Evolutionary conservation across 2,888 invertebrate species (phyloP).

Genomic region (Unio delphinus): DNA sequence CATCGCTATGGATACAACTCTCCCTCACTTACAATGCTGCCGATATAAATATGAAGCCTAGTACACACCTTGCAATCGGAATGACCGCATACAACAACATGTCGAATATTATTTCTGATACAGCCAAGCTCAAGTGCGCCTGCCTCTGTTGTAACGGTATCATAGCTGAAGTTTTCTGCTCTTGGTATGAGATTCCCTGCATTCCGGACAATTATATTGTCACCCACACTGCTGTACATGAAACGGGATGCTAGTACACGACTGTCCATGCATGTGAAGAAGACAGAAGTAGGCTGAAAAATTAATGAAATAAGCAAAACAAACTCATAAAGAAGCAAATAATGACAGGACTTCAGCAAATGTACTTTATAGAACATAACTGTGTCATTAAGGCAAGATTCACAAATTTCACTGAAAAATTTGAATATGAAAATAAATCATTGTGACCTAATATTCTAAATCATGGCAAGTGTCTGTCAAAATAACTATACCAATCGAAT

Average conservation of each 20-base stretch:
- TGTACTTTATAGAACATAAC: no score
- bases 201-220: conserved; percentile 98
- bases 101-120: conserved; percentile 89
- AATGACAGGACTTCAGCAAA: no score
- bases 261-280: conserved; percentile 99
- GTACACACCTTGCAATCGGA: conserved; percentile 89
- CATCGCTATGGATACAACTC: no score
- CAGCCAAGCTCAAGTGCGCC: conserved; percentile 96
- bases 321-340: no score
- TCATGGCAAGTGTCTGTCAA: no score
- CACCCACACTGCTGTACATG: conserved; percentile 95
- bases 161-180: conserved; percentile 86
- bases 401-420: no score
- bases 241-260: conserved; percentile 96
- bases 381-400: no score
- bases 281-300: conserved; percentile 91
- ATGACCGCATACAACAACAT: conserved; percentile 96
- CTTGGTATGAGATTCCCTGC: conserved; percentile 95
- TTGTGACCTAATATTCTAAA: no score
- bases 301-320: background rate
- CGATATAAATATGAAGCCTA: no score
- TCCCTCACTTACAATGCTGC: no score
- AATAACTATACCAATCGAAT: no score
- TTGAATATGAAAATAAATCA: no score
- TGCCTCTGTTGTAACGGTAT: conserved; percentile 93